phyloP scores from a whole-genome alignment of 53 echinoderm and acorn worm species.

The Echinometra lucunter region DNA sequence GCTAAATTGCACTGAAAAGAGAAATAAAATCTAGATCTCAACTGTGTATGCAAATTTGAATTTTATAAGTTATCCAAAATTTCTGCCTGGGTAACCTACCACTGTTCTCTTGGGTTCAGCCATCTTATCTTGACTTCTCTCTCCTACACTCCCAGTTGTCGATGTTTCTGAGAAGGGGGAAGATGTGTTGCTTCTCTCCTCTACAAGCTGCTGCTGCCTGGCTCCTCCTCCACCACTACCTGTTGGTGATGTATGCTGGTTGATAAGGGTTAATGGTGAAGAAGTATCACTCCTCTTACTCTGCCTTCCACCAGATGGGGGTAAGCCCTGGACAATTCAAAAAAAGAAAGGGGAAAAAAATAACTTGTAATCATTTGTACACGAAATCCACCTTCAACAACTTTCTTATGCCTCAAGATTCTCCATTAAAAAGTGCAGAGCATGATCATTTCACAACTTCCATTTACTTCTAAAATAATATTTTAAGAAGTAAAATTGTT shows the following conservation, averaged over 20 bases:
- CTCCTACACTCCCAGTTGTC: background rate
- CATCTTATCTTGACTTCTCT: slow-evolving; percentile 39
- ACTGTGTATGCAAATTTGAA: no score
- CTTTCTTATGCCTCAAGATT: no score
- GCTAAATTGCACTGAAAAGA: no score
- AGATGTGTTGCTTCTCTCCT: slow-evolving; percentile 20
- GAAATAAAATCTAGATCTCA: no score
- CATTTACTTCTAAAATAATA: no score
- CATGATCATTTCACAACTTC: no score
- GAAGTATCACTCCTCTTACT: slow-evolving; percentile 12
- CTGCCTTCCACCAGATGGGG: background rate
- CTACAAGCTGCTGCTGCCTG: slow-evolving; percentile 42
- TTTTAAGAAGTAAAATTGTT: no score
- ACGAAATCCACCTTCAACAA: background rate
- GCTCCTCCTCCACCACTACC: background rate
- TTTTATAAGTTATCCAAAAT: no score
- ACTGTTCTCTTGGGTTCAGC: slow-evolving; percentile 47
- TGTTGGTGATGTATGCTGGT: background rate
- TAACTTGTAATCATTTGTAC: background rate
- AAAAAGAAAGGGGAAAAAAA: background rate
- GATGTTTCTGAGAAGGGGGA: slow-evolving; percentile 47
- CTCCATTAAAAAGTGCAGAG: no score
- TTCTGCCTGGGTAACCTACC: slow-evolving; percentile 18
- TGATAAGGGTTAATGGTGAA: slow-evolving; percentile 49
- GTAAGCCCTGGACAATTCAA: background rate